These are phyloP conservation scores for Brachyptera putata DNA, from an alignment of 2,888 invertebrate species.

Conservation along the genomic window DNA sequence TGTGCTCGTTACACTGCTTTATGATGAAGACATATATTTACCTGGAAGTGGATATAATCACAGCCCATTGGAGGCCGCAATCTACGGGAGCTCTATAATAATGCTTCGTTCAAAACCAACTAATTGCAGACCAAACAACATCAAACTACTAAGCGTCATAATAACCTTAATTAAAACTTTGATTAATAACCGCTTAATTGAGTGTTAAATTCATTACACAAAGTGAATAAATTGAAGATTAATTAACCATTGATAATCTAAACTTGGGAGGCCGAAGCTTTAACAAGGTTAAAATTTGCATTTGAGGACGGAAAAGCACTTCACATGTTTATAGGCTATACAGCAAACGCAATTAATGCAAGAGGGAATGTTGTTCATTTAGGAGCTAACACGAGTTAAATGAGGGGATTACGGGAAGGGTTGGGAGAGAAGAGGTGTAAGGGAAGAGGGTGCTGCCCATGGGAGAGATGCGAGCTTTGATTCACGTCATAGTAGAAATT, in stretches of 20 bases:
- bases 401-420: slow-evolving; percentile 29
- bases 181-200: slow-evolving; percentile 57
- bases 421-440: slow-evolving; percentile 15
- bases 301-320: slow-evolving; percentile 49
- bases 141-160: slow-evolving; percentile 33
- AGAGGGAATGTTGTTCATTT: slow-evolving; percentile 34
- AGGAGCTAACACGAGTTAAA: slow-evolving; percentile 30
- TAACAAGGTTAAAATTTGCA: slow-evolving; percentile 53
- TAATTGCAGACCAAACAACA: slow-evolving; percentile 32
- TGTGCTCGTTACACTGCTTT: too few species aligned
- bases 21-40: too few species aligned
- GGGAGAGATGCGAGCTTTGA: not conserved
- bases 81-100: not conserved
- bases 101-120: not conserved
- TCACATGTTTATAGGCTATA: slow-evolving; percentile 31
- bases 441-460: too few species aligned
- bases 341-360: slow-evolving; percentile 35
- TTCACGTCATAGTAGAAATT: not conserved
- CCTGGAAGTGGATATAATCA: too few species aligned
- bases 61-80: not conserved
- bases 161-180: slow-evolving; percentile 52
- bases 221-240: slow-evolving; percentile 53
- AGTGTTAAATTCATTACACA: slow-evolving; percentile 48
- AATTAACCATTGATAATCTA: slow-evolving; percentile 53
- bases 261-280: slow-evolving; percentile 48